Evolutionary conservation across 2,888 invertebrate genomes (phyloP), one percentile per base, ranked within the genome.

Genomic region (Clitarchus hookeri): DNA sequence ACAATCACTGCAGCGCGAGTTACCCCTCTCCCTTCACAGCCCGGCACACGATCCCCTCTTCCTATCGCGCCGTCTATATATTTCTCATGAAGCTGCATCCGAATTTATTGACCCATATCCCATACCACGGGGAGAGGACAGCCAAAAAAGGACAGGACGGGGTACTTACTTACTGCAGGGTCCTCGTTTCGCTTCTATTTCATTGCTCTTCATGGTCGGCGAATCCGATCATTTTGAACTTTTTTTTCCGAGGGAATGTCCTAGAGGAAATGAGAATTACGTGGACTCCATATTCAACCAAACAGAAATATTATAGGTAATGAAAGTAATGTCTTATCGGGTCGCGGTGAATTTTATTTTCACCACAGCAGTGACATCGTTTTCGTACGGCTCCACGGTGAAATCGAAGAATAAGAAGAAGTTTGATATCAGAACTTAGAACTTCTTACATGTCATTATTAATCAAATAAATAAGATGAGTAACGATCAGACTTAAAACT

Each of bases 101-200:
- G 65, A 65, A 65, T 65, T 65, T 65, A 65, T 65, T 65, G 65
- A 65, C 65, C 65, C 65, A 65, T 65, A 65, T 65, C 65, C 65
- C 65, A 3, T 19, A 6, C 65, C 65, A 65, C 23, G 65, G n/a
- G 65, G n/a, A 65, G 65, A 16, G n/a, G 12, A 19, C 65, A 23
- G 3, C 23, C 0, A 65, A 65, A 65, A 65, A 65, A 65, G 0
- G 6, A n/a, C 8, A 19, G 65, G 65, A 4, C 65, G 65, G 65
- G 65, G 2, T 65, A 65, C 65, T 65, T 65, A 65, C 65, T 48
- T 48, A 48, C 23, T 2, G 65, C 16, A 65, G 65, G 65, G 65
- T n/a, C 19, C n/a, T 65, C 65, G 65, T 65, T 65, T 65, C n/a
- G 23, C 65, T 65, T 65, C 65, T 23, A 23, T 65, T 48, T 65